Evolutionary conservation across 2,797 vertebrate genomes (phyloP).

Genomic region (Molossus molossus): DNA sequence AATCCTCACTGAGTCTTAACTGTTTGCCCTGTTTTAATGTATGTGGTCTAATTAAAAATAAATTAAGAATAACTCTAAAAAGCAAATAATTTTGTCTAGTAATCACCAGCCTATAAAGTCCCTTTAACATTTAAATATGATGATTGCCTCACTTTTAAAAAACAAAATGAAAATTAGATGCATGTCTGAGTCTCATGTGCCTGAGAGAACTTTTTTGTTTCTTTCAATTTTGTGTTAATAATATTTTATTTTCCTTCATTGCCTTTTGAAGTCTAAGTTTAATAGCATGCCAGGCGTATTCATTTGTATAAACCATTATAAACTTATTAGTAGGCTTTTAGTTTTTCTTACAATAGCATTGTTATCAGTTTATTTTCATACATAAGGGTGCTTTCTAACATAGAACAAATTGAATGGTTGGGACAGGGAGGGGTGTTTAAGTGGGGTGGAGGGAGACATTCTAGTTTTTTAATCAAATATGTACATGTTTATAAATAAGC

Average conservation of each 20-base stretch:
- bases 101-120: constrained; percentile 90
- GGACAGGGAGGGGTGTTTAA: neutral
- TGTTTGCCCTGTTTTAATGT: constrained; percentile 84
- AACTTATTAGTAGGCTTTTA: constrained; percentile 87
- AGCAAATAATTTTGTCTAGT: constrained; percentile 89
- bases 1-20: constrained; percentile 86
- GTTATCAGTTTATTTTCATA: constrained; percentile 85
- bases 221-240: constrained; percentile 84
- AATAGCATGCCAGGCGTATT: constrained; percentile 89
- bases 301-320: constrained; percentile 87
- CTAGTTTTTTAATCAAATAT: constrained; percentile 45
- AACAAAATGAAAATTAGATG: constrained; percentile 83
- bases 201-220: constrained; percentile 89
- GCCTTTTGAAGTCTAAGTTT: constrained; percentile 89
- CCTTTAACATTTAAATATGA: constrained; percentile 91
- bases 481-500: neutral
- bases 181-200: constrained; percentile 91
- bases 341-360: constrained; percentile 83
- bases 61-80: constrained; percentile 90
- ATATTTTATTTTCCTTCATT: constrained; percentile 87
- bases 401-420: neutral
- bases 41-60: constrained; percentile 86
- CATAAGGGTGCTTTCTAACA: constrained; percentile 38
- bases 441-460: neutral
- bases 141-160: constrained; percentile 88